Percentiles rank a stretch among this genome's conserved stretches.
These are phyloP conservation scores for Peromyscus leucopus DNA, from an alignment of 2,113 vertebrate genomes.

Conservation along the genomic window DNA sequence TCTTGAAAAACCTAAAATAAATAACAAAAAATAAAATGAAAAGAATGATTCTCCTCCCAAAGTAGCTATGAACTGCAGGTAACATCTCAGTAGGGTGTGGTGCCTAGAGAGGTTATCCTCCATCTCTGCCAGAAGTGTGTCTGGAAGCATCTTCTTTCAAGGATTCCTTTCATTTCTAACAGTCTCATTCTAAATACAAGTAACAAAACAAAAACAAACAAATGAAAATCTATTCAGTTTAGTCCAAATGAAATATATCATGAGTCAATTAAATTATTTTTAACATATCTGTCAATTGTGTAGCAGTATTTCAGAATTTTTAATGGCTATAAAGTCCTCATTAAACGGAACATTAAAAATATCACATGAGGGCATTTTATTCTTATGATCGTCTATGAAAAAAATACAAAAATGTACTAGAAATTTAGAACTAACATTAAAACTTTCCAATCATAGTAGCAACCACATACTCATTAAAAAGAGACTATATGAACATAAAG, in stretches of 20 bases:
- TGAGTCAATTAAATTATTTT: not conserved
- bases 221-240: slow-evolving; percentile 21
- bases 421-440: not conserved
- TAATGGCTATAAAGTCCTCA: not conserved
- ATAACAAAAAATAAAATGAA: not conserved
- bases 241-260: slow-evolving; percentile 17
- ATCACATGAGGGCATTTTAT: not conserved
- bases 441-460: not conserved
- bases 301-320: not conserved
- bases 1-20: not conserved
- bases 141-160: not conserved
- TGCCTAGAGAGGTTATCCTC: not conserved
- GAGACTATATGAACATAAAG: not conserved
- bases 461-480: slow-evolving; percentile 16
- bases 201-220: not conserved
- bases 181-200: not conserved
- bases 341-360: slow-evolving; percentile 47
- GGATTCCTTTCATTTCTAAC: slow-evolving; percentile 29
- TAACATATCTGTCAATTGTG: not conserved
- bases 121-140: no score
- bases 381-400: not conserved
- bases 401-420: not conserved
- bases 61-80: not conserved
- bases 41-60: not conserved
- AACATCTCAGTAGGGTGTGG: not conserved